A percentile compares a stretch with the other conserved stretches of the same genome.
phyloP scores from a whole-genome alignment of 2,888 invertebrate species.

The Eubasilissa splendida region DNA sequence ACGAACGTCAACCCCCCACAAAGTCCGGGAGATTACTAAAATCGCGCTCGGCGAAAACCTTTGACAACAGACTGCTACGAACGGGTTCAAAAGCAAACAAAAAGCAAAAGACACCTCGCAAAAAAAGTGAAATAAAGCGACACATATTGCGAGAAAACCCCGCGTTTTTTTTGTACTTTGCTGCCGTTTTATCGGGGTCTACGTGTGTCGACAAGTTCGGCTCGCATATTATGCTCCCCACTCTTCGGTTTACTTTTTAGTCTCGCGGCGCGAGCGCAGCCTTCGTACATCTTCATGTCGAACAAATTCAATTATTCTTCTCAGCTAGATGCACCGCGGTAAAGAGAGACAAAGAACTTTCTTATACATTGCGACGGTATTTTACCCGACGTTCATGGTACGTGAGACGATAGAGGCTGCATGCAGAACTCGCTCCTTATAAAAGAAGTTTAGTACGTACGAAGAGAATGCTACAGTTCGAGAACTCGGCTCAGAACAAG shows the following conservation, averaged over 20 bases:
- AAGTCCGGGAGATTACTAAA: conserved; percentile 6
- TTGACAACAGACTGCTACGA: conserved; percentile 13
- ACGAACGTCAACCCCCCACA: not conserved
- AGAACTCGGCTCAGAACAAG: no score
- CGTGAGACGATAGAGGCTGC: conserved; percentile 6
- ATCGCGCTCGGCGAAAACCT: conserved; percentile 7
- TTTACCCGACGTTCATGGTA: not conserved
- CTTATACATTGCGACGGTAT: not conserved
- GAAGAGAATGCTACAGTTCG: no score
- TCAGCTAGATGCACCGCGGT: not conserved
- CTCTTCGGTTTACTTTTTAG: conserved; percentile 14
- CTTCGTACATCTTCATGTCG: conserved; percentile 7
- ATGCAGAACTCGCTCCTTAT: conserved; percentile 1
- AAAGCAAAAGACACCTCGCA: conserved; percentile 6
- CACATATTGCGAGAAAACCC: not conserved
- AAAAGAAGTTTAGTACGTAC: no score
- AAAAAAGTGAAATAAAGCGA: not conserved
- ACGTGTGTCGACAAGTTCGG: not conserved
- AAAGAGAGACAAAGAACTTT: not conserved
- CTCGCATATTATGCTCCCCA: not conserved
- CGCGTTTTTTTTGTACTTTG: not conserved
- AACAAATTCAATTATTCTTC: conserved; percentile 2
- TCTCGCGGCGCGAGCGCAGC: conserved; percentile 5
- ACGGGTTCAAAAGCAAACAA: not conserved
- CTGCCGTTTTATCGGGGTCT: not conserved